Percentiles rank a stretch among this genome's conserved stretches.
Conservation (phyloP, 2,797 vertebrate species). For the Spinibarbus caldwelli region DNA sequence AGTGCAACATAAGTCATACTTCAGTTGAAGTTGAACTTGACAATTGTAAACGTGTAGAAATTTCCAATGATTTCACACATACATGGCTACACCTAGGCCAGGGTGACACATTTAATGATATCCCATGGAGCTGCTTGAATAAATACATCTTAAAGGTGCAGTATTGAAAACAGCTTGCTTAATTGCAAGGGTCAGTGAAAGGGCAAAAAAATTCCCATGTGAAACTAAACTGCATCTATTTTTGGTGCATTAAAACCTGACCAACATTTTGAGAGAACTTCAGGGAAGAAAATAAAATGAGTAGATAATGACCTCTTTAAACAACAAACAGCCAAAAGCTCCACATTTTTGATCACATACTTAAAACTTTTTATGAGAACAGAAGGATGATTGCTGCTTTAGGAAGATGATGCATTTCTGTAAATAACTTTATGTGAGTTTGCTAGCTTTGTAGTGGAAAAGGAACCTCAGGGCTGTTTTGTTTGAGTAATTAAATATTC, state of each 20-base stretch:
- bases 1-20: background rate
- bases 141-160: background rate
- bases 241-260: background rate
- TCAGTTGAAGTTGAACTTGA: background rate
- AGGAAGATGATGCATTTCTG: conserved; percentile 4
- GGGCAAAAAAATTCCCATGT: background rate
- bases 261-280: background rate
- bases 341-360: background rate
- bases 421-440: conserved; percentile 6
- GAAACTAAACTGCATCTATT: background rate
- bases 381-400: background rate
- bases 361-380: background rate
- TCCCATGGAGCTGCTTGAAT: background rate
- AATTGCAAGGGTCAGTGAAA: background rate
- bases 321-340: background rate
- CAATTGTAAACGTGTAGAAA: background rate
- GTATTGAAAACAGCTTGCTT: background rate
- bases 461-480: conserved; percentile 18
- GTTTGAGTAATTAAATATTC: conserved; percentile 20
- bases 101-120: background rate
- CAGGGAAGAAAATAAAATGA: background rate
- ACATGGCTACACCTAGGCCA: background rate
- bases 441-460: conserved; percentile 5
- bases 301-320: background rate
- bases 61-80: background rate